Conservation (phyloP, 2,113 vertebrate species). For the Marmota monax region DNA sequence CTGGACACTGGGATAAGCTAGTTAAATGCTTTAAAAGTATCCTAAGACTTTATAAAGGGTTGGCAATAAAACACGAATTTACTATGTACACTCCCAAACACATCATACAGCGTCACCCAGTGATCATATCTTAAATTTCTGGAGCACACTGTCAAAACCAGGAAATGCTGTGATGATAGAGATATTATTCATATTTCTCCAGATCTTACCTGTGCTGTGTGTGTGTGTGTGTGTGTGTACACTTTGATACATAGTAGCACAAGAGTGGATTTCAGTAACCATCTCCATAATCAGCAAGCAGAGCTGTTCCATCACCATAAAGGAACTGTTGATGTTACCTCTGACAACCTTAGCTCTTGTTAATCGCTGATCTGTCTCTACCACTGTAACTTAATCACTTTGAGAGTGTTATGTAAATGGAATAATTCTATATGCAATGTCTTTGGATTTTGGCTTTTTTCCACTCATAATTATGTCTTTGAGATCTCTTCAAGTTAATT, state of each 20-base stretch:
- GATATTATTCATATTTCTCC: not conserved
- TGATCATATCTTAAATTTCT: not conserved
- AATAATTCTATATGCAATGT: not conserved
- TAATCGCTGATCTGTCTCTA: not conserved
- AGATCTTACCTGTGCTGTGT: not conserved
- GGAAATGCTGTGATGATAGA: not conserved
- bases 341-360: not conserved
- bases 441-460: not conserved
- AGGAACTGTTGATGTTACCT: not conserved
- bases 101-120: not conserved
- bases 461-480: not conserved
- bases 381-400: not conserved
- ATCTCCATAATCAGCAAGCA: not conserved
- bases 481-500: not conserved
- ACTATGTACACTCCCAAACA: fast-evolving
- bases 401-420: not conserved
- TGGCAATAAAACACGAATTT: not conserved
- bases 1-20: not conserved
- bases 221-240: not conserved
- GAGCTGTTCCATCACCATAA: not conserved
- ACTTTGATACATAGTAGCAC: not conserved
- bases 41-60: not conserved
- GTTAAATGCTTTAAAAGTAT: not conserved
- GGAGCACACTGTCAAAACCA: not conserved
- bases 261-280: not conserved